phyloP scores from a whole-genome alignment of 30 jellyfish, hydroid and myxozoan species.

The Catostylus mosaicus region DNA sequence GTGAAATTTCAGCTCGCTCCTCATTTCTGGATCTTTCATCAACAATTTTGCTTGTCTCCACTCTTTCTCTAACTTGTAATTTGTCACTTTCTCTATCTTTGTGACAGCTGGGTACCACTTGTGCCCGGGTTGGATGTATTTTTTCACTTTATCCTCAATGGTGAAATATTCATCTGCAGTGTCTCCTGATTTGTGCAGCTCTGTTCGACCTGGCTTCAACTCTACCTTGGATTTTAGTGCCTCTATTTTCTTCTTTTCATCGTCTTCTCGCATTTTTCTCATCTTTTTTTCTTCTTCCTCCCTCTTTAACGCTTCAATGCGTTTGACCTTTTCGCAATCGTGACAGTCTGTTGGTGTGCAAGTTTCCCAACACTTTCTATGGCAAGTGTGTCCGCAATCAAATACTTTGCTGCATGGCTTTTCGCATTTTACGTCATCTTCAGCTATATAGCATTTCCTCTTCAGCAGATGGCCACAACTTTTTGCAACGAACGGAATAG shows the following conservation, averaged over 20 bases:
- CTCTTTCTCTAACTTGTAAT: constrained; percentile 35
- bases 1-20: constrained; percentile 56
- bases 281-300: constrained; percentile 26
- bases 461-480: constrained; percentile 47
- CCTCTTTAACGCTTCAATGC: neutral
- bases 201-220: constrained; percentile 10
- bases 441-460: constrained; percentile 43
- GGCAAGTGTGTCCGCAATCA: constrained; percentile 52
- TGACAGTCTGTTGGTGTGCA: constrained; percentile 20
- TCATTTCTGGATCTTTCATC: constrained; percentile 31
- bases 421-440: constrained; percentile 31
- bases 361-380: constrained; percentile 20
- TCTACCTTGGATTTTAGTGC: neutral
- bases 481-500: neutral
- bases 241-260: constrained; percentile 14
- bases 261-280: neutral
- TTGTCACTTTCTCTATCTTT: constrained; percentile 70
- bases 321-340: constrained; percentile 17
- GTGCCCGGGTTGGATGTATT: constrained; percentile 61
- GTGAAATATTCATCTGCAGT: constrained; percentile 49
- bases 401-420: constrained; percentile 36
- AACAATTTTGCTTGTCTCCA: constrained; percentile 37
- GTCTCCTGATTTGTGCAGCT: constrained; percentile 35
- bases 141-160: constrained; percentile 67
- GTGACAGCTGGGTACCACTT: constrained; percentile 73